phyloP scores from a whole-genome alignment of 1,140 invertebrate genomes.

The Tachypleus tridentatus region DNA sequence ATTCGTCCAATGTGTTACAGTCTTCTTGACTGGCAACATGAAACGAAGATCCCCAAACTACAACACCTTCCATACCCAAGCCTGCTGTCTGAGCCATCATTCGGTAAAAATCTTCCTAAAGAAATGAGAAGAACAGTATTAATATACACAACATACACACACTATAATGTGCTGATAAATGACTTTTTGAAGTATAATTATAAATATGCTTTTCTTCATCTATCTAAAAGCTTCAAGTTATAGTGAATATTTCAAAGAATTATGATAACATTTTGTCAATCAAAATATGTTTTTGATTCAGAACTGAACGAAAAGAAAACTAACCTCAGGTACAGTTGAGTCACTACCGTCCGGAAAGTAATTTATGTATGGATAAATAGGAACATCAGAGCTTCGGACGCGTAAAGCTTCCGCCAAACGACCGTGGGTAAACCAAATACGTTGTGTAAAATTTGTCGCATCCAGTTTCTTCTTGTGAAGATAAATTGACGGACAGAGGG shows the following conservation, averaged over 20 bases:
- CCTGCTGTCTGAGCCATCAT: constrained; percentile 4
- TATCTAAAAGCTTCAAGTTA: too few relatives aligned
- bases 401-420: constrained; percentile 6
- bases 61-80: constrained; percentile 2
- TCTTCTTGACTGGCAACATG: neutral
- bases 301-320: constrained; percentile 5
- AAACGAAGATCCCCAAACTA: constrained; percentile 13
- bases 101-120: constrained; percentile 6
- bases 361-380: too few relatives aligned
- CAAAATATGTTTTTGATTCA: neutral
- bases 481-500: constrained; percentile 9
- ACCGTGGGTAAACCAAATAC: constrained; percentile 6
- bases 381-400: too few relatives aligned
- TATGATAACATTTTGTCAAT: neutral
- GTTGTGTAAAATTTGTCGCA: constrained; percentile 2
- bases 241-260: too few relatives aligned
- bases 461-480: neutral
- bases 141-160: neutral
- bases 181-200: neutral
- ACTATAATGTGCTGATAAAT: neutral
- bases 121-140: neutral
- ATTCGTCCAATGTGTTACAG: constrained; percentile 1
- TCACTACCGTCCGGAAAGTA: neutral
- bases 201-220: too few relatives aligned
- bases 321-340: neutral